Evolutionary conservation across 2,797 vertebrate genomes (phyloP).

Genomic region (Halcyon badia): DNA sequence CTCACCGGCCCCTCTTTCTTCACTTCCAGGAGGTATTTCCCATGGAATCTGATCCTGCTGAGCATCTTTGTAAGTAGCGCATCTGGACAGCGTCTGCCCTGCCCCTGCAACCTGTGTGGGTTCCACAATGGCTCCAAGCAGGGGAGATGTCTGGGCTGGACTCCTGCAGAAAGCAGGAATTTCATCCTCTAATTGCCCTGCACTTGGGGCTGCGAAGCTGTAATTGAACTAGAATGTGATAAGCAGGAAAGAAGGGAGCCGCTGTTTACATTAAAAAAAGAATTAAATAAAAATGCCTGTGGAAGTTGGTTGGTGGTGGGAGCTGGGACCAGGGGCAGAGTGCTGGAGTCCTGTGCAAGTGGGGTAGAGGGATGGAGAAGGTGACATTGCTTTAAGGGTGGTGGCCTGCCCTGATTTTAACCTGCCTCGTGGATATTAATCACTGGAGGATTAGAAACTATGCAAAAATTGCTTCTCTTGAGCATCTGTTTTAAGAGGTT

Average conservation of each 20-base stretch:
- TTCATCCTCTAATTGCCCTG: not conserved
- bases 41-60: conserved; percentile 94
- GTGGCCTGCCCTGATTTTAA: not conserved
- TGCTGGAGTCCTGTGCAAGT: not conserved
- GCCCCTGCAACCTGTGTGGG: not conserved
- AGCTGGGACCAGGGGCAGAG: not conserved
- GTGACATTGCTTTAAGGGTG: not conserved
- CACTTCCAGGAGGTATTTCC: conserved; percentile 89
- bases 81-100: not conserved
- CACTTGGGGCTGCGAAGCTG: not conserved
- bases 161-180: not conserved
- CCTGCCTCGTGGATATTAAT: not conserved
- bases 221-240: not conserved
- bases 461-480: not conserved
- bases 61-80: conserved; percentile 90
- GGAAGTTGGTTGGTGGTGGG: not conserved
- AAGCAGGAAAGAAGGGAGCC: not conserved
- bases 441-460: not conserved
- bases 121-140: not conserved
- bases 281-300: not conserved
- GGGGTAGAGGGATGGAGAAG: not conserved
- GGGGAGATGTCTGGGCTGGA: not conserved
- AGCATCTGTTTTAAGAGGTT: not conserved
- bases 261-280: not conserved
- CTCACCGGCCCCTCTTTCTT: conserved; percentile 7